Base-by-base conservation (phyloP, 2,797 vertebrate genomes). In the Myotis vivesi region DNA sequence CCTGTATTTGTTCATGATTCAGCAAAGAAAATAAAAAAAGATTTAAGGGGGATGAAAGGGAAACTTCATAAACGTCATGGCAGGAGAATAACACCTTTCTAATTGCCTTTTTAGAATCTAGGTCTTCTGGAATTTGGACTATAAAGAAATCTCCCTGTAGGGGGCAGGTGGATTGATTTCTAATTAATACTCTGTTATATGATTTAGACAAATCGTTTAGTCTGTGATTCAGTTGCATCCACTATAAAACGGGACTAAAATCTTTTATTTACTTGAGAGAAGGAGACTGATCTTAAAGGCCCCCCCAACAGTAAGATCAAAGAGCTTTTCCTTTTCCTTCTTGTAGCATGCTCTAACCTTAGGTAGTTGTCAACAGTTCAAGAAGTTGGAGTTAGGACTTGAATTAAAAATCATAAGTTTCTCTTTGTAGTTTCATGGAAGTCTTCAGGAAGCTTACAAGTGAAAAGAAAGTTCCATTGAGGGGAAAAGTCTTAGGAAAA, bases 51-150 rank as follows among this genome's bases (percentile, higher is more conserved):
- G 28, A 86, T 51, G 51, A 87, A 89, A 84, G 36, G 16, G 49
- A 95, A 94, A 83, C 66, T 41, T 89, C 11, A 82, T 94, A 89
- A 88, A 68, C 25, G 86, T 89, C 17, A 84, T 69, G 69, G 11
- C 6, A 83, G 33, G 22, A 95, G n/a, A 93, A 38, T 71, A 44
- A 15, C 20, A 17, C 64, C 77, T 87, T 91, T 79, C 41, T 69
- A 17, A 30, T 91, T 49, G 62, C 23, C 41, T 81, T 94, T 64
- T 88, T 72, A 55, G 51, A 89, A 68, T 69, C 46, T 59, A 71
- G 30, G 23, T 38, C 15, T 90, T 85, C 66, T 71, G 76, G 5
- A 25, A 12, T 69, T 73, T 87, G 83, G 33, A 77, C 66, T 85
- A 9, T 30, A 92, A 68, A 91, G 25, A 88, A 89, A 76, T 69